Evolutionary conservation across 2,888 invertebrate genomes (phyloP), one percentile per base, ranked within the genome.

Genomic region (Saturnia japonica): DNA sequence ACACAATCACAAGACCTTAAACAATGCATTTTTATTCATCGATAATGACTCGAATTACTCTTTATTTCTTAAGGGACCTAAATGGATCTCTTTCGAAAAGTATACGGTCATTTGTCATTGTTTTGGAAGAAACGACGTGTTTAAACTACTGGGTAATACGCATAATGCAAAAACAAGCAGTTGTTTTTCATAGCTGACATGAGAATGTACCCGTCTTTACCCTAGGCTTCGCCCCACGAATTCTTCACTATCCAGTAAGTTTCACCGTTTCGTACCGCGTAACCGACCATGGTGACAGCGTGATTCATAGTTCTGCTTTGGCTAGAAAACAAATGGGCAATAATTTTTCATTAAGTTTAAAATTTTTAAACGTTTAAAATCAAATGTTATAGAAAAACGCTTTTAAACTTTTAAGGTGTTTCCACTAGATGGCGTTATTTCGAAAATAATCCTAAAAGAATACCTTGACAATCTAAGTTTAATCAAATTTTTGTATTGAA

Each of bases 211-310:
- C 89, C 89, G 62, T 80, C 86, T 51, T 86, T 76, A 0, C 89
- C 89, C 85, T 86, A 89, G 69, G 72, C 43, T 42, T 84, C 84
- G 0, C 87, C 86, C 84, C 83, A 86, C 1, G 89, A 88, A 83
- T 89, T 88, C 80, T 86, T 86, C n/a, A 88, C 78, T 22, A 89
- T 76, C 88, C 88, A 89, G 78, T 87, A 89, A 1, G 75, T 76
- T 4, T 76, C 78, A 0, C 84, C 87, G 1, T 85, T 80, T 0
- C 82, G 77, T 14, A 75, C 75, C 0, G 88, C 89, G 68, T 88
- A 88, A 0, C 88, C 89, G 0, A 88, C 81, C 0, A 86, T 80
- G 0, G 84, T 81, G 0, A 88, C 85, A 0, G 76, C 85, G 42
- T 89, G 88, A 78, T 87, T 85, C 0, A 70, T 14, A 8, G 0